A percentile compares a stretch with the other conserved stretches of the same genome.
Conservation (phyloP, 2,113 vertebrate species). For the Dendropsophus ebraccatus region DNA sequence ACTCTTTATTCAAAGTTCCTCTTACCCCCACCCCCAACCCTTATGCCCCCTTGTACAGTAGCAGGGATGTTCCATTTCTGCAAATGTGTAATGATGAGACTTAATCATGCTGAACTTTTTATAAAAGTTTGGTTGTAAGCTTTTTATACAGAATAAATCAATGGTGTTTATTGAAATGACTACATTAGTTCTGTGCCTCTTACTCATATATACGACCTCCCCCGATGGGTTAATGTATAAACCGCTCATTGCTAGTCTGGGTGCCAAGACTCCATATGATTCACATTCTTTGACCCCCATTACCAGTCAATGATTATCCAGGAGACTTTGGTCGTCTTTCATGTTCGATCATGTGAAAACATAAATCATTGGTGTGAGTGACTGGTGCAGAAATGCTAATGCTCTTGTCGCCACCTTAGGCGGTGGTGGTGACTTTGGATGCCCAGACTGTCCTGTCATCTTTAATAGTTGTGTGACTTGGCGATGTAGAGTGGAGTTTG, state of each 20-base stretch:
- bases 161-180: slow-evolving; percentile 89
- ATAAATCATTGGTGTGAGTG: not conserved
- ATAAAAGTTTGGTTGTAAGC: slow-evolving; percentile 99
- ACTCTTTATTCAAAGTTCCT: slow-evolving; percentile 84
- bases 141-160: slow-evolving; percentile 98
- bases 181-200: slow-evolving; percentile 52
- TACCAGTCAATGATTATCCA: slow-evolving; percentile 35
- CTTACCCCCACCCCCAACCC: not conserved
- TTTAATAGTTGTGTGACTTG: no score
- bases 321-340: slow-evolving; percentile 7
- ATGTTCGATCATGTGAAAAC: no score
- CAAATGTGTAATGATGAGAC: slow-evolving; percentile 97
- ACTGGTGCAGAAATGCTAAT: not conserved
- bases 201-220: not conserved
- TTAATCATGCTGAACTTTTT: slow-evolving; percentile 99
- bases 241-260: not conserved
- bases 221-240: not conserved
- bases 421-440: no score
- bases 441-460: no score
- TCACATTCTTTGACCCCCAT: not conserved
- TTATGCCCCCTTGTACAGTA: slow-evolving; percentile 94
- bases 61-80: slow-evolving; percentile 91
- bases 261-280: slow-evolving; percentile 3
- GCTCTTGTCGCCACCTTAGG: not conserved
- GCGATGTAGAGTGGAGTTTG: no score